Percentiles rank a stretch among this genome's conserved stretches.
These are phyloP conservation scores for Bathynomus jamesi DNA, from an alignment of 1,140 invertebrate genomes.

Conservation along the genomic window DNA sequence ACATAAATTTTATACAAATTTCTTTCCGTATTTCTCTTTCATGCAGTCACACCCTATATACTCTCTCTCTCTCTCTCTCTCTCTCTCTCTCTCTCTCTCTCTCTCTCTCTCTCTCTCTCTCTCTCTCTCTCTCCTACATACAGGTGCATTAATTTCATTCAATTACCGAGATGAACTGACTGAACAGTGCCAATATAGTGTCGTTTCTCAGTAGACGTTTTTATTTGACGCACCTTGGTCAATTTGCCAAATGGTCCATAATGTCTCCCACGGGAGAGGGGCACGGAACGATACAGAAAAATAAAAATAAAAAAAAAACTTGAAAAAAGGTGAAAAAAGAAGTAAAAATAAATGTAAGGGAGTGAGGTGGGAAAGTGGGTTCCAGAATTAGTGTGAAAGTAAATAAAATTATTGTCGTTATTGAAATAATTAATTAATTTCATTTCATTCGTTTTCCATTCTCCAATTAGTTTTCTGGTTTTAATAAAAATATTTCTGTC, in stretches of 20 bases:
- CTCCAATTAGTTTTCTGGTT: too few species aligned
- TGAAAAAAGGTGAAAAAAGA: neutral
- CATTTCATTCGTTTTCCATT: too few species aligned
- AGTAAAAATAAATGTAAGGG: neutral
- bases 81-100: neutral
- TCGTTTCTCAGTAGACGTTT: neutral
- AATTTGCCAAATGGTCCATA: constrained; percentile 4
- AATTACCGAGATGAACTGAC: neutral
- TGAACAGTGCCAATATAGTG: neutral
- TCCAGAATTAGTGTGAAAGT: too few species aligned
- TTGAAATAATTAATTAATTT: too few species aligned
- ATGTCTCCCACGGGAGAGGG: neutral
- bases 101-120: neutral
- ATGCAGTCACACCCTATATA: neutral
- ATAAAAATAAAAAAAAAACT: neutral
- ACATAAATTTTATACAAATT: neutral
- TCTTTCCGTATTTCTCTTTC: neutral
- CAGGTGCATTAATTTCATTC: neutral
- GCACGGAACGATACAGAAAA: neutral
- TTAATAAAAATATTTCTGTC: too few species aligned
- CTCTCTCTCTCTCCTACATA: neutral
- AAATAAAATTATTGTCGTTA: too few species aligned
- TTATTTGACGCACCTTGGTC: neutral
- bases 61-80: constrained; percentile 4
- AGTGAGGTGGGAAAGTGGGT: neutral